Percentiles rank a stretch among this genome's conserved stretches.
These are phyloP conservation scores for Fissipunctia ypsillon DNA, from an alignment of 2,888 invertebrate genomes.

Conservation along the genomic window DNA sequence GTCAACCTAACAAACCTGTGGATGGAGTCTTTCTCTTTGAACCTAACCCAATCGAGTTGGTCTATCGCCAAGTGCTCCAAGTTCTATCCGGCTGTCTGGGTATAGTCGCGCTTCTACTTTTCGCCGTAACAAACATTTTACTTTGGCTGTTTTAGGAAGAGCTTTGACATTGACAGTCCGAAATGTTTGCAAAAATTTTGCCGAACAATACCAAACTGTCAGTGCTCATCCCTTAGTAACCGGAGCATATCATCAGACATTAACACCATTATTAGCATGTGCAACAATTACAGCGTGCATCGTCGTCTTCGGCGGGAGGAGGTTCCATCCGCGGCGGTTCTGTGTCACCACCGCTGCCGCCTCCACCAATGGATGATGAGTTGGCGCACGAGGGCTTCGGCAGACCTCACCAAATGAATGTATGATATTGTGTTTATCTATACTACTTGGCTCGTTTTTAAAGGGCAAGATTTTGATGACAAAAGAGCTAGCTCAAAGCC, in stretches of 20 bases:
- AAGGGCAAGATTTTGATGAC: background rate
- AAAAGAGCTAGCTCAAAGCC: background rate
- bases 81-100: constrained; percentile 13
- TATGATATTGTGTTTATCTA: constrained; percentile 57
- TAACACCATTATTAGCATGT: constrained; percentile 20
- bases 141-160: constrained; percentile 9
- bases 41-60: constrained; percentile 38
- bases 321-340: constrained; percentile 90
- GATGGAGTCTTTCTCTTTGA: constrained; percentile 27
- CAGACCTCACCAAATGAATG: constrained; percentile 90
- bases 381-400: constrained; percentile 93
- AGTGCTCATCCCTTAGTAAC: constrained; percentile 27
- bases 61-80: constrained; percentile 25
- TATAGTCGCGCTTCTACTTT: constrained; percentile 35
- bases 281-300: constrained; percentile 80
- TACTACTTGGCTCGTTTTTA: background rate
- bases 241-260: constrained; percentile 15
- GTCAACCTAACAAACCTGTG: constrained; percentile 39
- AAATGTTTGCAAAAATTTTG: background rate
- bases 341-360: constrained; percentile 95
- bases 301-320: constrained; percentile 83
- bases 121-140: constrained; percentile 3
- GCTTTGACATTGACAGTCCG: constrained; percentile 1
- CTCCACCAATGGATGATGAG: constrained; percentile 96
- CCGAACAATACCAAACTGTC: background rate